Conservation (phyloP, 2,888 invertebrate genomes). For the Papilio elwesi region DNA sequence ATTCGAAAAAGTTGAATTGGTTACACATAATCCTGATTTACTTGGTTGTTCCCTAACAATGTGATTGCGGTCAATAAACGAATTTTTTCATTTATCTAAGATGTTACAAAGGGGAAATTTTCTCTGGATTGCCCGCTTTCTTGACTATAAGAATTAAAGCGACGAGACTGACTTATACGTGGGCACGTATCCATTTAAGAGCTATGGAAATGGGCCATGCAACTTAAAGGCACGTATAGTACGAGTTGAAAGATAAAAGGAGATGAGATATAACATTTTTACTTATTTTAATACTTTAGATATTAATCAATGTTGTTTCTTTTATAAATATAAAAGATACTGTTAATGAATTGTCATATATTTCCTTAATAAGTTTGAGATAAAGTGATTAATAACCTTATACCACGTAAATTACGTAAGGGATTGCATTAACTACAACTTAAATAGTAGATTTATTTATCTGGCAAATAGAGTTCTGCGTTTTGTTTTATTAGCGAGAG, state of each 20-base stretch:
- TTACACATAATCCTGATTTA: constrained; percentile 34
- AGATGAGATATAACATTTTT: constrained; percentile 9
- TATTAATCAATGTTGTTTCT: background rate
- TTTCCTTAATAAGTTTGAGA: background rate
- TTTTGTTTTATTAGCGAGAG: too few species aligned
- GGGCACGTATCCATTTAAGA: constrained; percentile 38
- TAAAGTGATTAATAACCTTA: too few species aligned
- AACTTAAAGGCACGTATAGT: constrained; percentile 36
- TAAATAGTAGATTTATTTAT: too few species aligned
- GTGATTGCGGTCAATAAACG: constrained; percentile 46
- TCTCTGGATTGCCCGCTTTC: constrained; percentile 40
- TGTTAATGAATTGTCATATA: background rate
- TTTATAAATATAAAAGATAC: constrained; percentile 8
- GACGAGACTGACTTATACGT: constrained; percentile 40
- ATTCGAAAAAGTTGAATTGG: background rate
- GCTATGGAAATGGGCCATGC: constrained; percentile 37
- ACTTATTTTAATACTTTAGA: constrained; percentile 2
- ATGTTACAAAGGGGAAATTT: constrained; percentile 44
- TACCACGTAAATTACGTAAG: too few species aligned
- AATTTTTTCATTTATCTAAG: constrained; percentile 48
- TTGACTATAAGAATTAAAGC: constrained; percentile 42
- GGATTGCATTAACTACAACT: too few species aligned
- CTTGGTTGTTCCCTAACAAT: constrained; percentile 42
- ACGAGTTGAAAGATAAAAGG: constrained; percentile 14
- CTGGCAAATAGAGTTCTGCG: too few species aligned